Conservation (phyloP, 2,113 vertebrate species). For the Coracopsis vasa region DNA sequence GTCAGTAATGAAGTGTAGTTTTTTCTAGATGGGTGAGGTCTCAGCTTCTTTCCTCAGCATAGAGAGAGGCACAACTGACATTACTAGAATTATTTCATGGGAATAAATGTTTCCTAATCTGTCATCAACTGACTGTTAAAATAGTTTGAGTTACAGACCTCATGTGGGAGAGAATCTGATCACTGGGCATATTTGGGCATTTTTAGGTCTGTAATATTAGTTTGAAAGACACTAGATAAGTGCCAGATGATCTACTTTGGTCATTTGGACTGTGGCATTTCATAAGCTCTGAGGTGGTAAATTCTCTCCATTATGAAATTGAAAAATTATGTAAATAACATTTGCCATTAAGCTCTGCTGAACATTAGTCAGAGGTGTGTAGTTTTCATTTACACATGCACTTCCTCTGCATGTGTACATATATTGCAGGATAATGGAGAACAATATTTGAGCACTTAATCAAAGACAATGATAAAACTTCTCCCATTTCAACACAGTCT, state of each 20-base stretch:
- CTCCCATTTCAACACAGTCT: background rate
- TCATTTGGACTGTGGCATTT: background rate
- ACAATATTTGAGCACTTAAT: background rate
- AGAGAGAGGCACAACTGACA: background rate
- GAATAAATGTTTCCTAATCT: background rate
- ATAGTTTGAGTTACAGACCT: background rate
- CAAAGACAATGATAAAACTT: background rate
- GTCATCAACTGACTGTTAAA: background rate
- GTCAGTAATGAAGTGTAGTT: background rate
- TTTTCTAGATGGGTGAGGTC: background rate
- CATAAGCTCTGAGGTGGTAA: background rate
- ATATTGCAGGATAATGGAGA: background rate
- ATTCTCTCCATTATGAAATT: background rate
- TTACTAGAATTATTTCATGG: background rate
- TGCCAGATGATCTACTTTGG: background rate
- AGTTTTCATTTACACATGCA: background rate
- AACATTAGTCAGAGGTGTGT: background rate
- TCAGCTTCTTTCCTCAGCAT: background rate
- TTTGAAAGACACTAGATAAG: background rate
- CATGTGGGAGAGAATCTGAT: background rate
- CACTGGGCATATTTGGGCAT: background rate
- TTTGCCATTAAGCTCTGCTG: background rate
- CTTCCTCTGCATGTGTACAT: background rate
- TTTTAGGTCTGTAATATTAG: background rate
- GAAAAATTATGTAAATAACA: background rate